Evolutionary conservation across 2,888 invertebrate species (phyloP).

Genomic region (Pyrrhia umbra): DNA sequence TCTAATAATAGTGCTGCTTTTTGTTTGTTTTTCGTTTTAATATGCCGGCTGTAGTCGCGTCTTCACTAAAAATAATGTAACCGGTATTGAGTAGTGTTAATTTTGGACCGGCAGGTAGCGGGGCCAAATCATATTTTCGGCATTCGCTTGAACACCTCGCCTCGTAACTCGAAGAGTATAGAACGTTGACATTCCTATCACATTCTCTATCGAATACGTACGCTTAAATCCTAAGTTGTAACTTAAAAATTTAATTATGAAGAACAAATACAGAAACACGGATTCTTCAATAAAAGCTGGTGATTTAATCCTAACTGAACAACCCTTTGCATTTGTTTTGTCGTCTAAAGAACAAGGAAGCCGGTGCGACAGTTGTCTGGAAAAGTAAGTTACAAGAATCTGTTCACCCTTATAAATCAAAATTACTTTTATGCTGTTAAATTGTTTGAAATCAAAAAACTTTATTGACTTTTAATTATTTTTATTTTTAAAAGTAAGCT

Average conservation of each 20-base stretch:
- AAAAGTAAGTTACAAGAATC: constrained; percentile 91
- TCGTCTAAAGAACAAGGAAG: constrained; percentile 92
- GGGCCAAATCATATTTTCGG: constrained; percentile 82
- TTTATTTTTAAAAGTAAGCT: no score
- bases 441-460: no score
- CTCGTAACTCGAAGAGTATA: constrained; percentile 68
- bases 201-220: constrained; percentile 69
- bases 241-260: constrained; percentile 73
- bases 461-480: not conserved
- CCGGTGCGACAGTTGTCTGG: constrained; percentile 94
- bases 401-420: no score
- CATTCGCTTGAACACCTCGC: constrained; percentile 63
- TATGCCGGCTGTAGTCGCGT: constrained; percentile 74
- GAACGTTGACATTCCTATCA: constrained; percentile 75
- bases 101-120: constrained; percentile 82
- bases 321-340: constrained; percentile 94
- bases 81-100: constrained; percentile 78
- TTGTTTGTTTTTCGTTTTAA: constrained; percentile 80
- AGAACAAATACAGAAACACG: constrained; percentile 82
- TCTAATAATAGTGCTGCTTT: constrained; percentile 70
- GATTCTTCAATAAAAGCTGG: constrained; percentile 90
- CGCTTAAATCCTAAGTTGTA: constrained; percentile 55
- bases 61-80: constrained; percentile 87
- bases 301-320: constrained; percentile 92
- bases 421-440: no score